A percentile compares a stretch with the other conserved stretches of the same genome.
Conservation (phyloP, 2,113 vertebrate genomes). For the Xyliphius kryptos region DNA sequence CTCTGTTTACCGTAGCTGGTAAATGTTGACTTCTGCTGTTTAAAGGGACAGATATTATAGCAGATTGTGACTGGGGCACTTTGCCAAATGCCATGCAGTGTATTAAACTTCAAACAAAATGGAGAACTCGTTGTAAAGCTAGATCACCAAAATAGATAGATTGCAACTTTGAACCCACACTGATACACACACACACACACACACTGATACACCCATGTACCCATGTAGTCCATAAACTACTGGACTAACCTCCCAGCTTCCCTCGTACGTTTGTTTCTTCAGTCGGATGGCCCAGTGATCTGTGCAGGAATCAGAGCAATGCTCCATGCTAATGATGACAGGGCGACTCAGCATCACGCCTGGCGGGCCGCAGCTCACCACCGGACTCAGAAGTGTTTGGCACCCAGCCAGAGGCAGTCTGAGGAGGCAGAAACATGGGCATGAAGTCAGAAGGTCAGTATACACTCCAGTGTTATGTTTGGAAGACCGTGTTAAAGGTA, state of each 20-base stretch:
- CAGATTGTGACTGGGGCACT: too few relatives aligned
- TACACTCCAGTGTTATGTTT: too few relatives aligned
- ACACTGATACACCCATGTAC: neutral
- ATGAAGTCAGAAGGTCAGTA: neutral
- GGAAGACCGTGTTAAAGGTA: too few relatives aligned
- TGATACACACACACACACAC: neutral
- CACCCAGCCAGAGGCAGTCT: slow-evolving; percentile 92
- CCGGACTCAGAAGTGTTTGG: slow-evolving; percentile 92
- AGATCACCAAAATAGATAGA: too few relatives aligned
- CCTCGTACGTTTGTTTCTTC: slow-evolving; percentile 94
- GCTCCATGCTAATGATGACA: slow-evolving; percentile 91
- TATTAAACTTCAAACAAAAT: too few relatives aligned
- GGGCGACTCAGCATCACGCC: slow-evolving; percentile 92
- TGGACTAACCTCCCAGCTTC: slow-evolving; percentile 89
- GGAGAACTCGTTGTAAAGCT: too few relatives aligned
- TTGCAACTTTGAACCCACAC: too few relatives aligned
- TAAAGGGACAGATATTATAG: too few relatives aligned
- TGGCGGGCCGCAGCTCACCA: slow-evolving; percentile 93
- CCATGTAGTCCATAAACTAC: too few relatives aligned
- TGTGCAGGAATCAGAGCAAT: slow-evolving; percentile 86
- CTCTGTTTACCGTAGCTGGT: too few relatives aligned
- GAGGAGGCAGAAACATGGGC: slow-evolving; percentile 32
- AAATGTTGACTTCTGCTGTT: too few relatives aligned
- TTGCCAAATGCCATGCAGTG: too few relatives aligned
- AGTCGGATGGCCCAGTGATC: slow-evolving; percentile 94